A percentile compares a stretch with the other conserved stretches of the same genome.
Conservation (phyloP, 2,888 invertebrate species). For the Cenopis cana region DNA sequence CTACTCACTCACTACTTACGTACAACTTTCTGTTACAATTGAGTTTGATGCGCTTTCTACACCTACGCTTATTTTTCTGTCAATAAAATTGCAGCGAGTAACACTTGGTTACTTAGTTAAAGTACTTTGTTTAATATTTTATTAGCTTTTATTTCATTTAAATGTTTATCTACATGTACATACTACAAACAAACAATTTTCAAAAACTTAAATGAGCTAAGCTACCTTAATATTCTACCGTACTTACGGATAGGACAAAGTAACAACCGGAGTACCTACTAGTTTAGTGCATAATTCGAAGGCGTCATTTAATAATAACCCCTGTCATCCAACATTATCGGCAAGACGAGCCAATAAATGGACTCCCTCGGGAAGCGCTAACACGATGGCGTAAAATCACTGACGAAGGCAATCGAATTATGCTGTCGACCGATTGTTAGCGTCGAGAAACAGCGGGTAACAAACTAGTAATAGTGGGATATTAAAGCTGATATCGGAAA, state of each 20-base stretch:
- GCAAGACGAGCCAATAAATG: constrained; percentile 12
- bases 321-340: constrained; percentile 2
- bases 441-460: constrained; percentile 3
- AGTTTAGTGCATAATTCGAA: background rate
- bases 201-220: no score
- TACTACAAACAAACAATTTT: no score
- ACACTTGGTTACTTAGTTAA: no score
- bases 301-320: background rate
- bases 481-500: no score
- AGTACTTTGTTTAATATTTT: no score
- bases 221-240: no score
- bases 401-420: constrained; percentile 30
- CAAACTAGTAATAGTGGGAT: background rate
- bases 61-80: background rate
- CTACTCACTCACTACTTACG: constrained; percentile 26
- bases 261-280: no score
- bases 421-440: constrained; percentile 3
- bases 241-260: no score
- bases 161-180: no score
- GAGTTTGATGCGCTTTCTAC: background rate
- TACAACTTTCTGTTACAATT: constrained; percentile 5
- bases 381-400: constrained; percentile 29
- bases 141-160: no score
- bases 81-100: no score
- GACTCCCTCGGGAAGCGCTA: constrained; percentile 13